Evolutionary conservation across 2,113 vertebrate genomes (phyloP), one percentile per base, ranked within the genome.

Genomic region (Tenebrosternarchus preto): DNA sequence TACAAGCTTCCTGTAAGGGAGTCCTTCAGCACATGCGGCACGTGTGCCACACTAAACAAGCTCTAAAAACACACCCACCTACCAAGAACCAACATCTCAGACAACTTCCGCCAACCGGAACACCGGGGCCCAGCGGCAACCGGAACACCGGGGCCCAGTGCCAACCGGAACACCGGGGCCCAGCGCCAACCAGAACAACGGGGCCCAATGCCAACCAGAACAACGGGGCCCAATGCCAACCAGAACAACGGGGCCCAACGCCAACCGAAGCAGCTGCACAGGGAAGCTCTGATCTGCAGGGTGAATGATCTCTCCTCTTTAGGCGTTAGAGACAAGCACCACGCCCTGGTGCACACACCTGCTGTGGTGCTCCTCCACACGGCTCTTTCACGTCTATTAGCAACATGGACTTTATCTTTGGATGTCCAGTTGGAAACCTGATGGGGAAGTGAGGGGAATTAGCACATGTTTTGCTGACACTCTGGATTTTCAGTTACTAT

Each of bases 241-340:
- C 27, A 64, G 0, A 5, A 16, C 43, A 9, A 1, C 5, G 11
- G 43, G 43, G 43, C 43, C 43, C 17, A 5, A 1, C 3, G 63
- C 29, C 63, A 33, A 46, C 43, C 43, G 1, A 6, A 46, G 6
- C 5, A 4, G 43, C 43, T 8, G 1, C 43, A 12, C 43, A 46
- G 1, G 59, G 68, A 31, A 31, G 43, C 81, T 77, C 57, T 82
- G 81, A 82, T 82, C 81, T 78, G 68, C 22, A 77, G 29, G 76
- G 68, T 60, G n/a, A n/a, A n/a, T n/a, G n/a, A n/a, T n/a, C n/a
- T n/a, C n/a, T n/a, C n/a, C n/a, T n/a, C n/a, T n/a, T n/a, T n/a
- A n/a, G n/a, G n/a, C n/a, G n/a, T n/a, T n/a, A n/a, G n/a, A n/a
- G n/a, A n/a, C n/a, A n/a, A n/a, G n/a, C n/a, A n/a, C n/a, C n/a